These are phyloP conservation scores for Corydoras sp. DNA, from an alignment of 2,113 vertebrate genomes.

Conservation along the genomic window DNA sequence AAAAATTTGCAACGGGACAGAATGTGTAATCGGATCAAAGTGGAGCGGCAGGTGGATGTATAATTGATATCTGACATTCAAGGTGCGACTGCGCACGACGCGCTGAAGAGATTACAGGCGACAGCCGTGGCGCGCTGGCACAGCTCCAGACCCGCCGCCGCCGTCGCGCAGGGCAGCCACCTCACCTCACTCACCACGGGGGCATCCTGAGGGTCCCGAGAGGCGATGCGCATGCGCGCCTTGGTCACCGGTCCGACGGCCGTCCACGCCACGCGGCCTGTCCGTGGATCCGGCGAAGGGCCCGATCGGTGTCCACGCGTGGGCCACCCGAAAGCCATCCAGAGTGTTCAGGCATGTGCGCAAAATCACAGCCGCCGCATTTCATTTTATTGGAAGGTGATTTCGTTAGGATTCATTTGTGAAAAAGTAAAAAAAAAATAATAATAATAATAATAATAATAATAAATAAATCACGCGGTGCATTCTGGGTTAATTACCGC, in stretches of 20 bases:
- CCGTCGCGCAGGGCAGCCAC: no score
- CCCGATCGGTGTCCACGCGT: no score
- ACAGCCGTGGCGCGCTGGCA: constrained; percentile 13
- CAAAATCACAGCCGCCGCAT: background rate
- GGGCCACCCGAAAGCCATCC: background rate
- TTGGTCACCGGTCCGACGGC: constrained; percentile 1
- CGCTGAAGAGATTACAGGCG: constrained; percentile 20
- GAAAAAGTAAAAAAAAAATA: no score
- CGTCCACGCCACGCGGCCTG: background rate
- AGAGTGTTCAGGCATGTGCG: background rate
- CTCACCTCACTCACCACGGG: no score
- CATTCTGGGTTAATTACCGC: no score
- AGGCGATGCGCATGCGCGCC: background rate
- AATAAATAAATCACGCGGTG: no score
- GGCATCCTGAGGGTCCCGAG: no score
- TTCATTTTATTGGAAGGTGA: constrained; percentile 2
- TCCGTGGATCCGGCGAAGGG: no score
- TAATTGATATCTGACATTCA: constrained; percentile 50
- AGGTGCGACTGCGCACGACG: constrained; percentile 15
- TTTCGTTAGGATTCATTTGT: no score
- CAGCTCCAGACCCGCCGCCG: background rate
- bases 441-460: no score
- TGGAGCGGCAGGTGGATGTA: constrained; percentile 21
- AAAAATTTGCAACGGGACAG: constrained; percentile 17
- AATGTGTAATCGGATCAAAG: constrained; percentile 28